Evolutionary conservation across 2,888 invertebrate genomes (phyloP), one percentile per base, ranked within the genome.

Genomic region (Lottia gigantea): DNA sequence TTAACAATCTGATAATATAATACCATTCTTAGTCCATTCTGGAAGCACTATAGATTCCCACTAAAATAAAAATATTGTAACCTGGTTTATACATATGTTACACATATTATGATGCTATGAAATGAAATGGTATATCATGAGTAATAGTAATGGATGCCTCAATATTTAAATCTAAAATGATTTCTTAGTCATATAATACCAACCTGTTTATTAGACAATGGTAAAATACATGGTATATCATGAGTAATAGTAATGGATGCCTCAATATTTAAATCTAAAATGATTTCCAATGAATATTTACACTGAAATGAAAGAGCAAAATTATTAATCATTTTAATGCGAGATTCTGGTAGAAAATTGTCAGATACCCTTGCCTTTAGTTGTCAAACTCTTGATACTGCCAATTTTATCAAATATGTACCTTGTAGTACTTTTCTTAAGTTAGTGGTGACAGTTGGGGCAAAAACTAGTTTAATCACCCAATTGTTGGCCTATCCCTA

Each of bases 31-130:
- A 25, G 79, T 71, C 82, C 82, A 82, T 11, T 72, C 71, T 64
- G 77, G 78, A 6, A 77, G 68, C 19, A 55, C 71, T 80, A 80
- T 81, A 11, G 62, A 64, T 15, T 65, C 55, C 80, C 80, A 82
- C 82, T 82, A 74, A 14, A 74, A 75, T 40, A 31, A 62, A 66
- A 63, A 61, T 47, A 66, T 8, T n/a, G 64, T 31, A 69, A 64
- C 4, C n/a, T 16, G n/a, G n/a, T n/a, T 25, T 8, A 63, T 26
- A 63, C 7, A 26, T 7, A 23, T 19, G 16, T 63, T n/a, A 63
- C 7, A n/a, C 6, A 4, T 6, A 31, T 2, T 31, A 31, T 31
- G 2, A 31, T 31, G 31, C 31, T 62, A 62, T n/a, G 6, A 25
- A 4, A 25, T 15, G 15, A 26, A n/a, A n/a, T n/a, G n/a, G n/a